Percentiles rank a stretch among this genome's conserved stretches.
These are phyloP conservation scores for Apis laboriosa DNA, from an alignment of 1,140 invertebrate species.

Conservation along the genomic window DNA sequence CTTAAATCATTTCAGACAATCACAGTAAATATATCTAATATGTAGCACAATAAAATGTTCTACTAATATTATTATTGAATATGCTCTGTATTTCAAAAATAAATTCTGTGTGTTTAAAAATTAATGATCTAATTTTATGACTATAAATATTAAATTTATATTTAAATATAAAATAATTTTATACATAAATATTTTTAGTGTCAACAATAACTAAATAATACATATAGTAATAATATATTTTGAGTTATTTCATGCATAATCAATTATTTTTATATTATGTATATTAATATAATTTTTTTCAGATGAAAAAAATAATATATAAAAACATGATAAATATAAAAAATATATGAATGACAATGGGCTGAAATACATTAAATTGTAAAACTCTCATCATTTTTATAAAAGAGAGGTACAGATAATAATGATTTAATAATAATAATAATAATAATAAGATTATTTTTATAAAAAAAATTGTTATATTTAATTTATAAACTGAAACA, in stretches of 20 bases:
- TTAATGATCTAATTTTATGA: slow-evolving; percentile 36
- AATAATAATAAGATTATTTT: not conserved
- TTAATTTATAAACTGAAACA: not conserved
- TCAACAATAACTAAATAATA: not conserved
- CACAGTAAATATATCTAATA: slow-evolving; percentile 27
- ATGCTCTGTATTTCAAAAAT: not conserved
- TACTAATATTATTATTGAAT: slow-evolving; percentile 33
- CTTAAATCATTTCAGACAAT: slow-evolving; percentile 62
- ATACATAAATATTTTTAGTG: slow-evolving; percentile 16
- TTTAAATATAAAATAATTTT: not conserved
- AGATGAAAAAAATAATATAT: slow-evolving; percentile 29
- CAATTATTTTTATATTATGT: not conserved
- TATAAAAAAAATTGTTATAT: not conserved
- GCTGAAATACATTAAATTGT: slow-evolving; percentile 64
- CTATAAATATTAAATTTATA: not conserved
- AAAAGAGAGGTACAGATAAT: slow-evolving; percentile 43
- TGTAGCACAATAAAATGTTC: slow-evolving; percentile 39
- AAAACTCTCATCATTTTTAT: slow-evolving; percentile 38
- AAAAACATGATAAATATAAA: slow-evolving; percentile 50
- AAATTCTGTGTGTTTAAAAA: slow-evolving; percentile 12
- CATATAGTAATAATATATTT: not conserved
- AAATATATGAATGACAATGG: slow-evolving; percentile 69
- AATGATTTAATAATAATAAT: slow-evolving; percentile 1
- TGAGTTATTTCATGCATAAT: not conserved
- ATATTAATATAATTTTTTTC: slow-evolving; percentile 35